These are phyloP conservation scores for Arenaria interpres DNA, from an alignment of 2,113 vertebrate species.

Conservation along the genomic window DNA sequence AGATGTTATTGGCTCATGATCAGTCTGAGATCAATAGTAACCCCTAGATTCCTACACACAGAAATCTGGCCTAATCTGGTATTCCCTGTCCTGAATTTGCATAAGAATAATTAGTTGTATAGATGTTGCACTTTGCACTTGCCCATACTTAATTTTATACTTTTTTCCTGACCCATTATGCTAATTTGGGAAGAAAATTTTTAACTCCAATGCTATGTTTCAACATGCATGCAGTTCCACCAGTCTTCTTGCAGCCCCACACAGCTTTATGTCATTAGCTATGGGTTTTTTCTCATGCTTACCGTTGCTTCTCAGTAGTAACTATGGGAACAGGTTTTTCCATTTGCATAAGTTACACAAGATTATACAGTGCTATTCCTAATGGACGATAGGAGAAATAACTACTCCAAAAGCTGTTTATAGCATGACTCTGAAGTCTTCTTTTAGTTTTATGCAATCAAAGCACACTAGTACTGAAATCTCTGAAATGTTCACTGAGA, in stretches of 20 bases:
- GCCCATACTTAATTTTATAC: background rate
- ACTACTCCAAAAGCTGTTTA: slow-evolving; percentile 20
- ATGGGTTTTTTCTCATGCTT: background rate
- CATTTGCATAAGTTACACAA: background rate
- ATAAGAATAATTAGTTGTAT: background rate
- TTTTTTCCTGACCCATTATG: background rate
- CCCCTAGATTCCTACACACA: background rate
- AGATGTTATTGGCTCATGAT: background rate
- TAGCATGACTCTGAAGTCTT: background rate
- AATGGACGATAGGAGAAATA: background rate
- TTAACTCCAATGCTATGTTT: background rate
- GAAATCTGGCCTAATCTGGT: background rate
- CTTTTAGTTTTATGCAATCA: slow-evolving; percentile 26
- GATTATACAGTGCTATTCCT: background rate
- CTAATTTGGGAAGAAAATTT: background rate
- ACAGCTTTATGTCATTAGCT: background rate
- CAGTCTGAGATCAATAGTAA: background rate
- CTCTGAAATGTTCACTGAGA: slow-evolving; percentile 3
- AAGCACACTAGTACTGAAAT: background rate
- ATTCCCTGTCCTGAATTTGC: background rate
- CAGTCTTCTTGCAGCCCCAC: background rate
- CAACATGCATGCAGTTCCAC: background rate
- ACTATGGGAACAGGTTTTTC: slow-evolving; percentile 35
- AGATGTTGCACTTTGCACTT: background rate
- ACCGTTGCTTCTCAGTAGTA: background rate